phyloP scores from a whole-genome alignment of 2,113 vertebrate species.

The Eulemur rufifrons region DNA sequence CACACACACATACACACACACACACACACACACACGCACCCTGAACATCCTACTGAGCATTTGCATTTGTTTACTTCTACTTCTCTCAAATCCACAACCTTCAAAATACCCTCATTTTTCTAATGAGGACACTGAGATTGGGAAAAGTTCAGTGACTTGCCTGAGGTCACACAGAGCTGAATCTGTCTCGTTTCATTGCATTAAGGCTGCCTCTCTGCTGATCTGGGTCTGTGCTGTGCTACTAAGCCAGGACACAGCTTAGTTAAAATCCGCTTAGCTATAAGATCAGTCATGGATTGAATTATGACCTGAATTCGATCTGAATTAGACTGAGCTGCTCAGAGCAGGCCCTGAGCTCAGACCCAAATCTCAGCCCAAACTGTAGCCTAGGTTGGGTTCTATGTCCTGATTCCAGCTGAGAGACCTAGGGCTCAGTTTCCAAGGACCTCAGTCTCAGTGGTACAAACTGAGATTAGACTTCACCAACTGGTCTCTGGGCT shows the following conservation, averaged over 20 bases:
- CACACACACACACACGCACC: no score
- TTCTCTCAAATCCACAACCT: neutral
- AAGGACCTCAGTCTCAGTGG: neutral
- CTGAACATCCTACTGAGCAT: neutral
- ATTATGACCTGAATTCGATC: neutral
- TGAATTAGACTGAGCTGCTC: neutral
- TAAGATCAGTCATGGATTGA: fast-evolving
- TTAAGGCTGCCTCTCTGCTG: neutral
- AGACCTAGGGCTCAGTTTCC: neutral
- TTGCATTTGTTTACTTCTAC: neutral
- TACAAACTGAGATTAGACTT: neutral
- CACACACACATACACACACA: no score
- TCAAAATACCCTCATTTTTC: neutral
- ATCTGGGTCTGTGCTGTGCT: neutral
- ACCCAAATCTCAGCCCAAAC: neutral
- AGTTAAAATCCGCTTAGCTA: neutral
- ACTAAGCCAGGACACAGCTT: neutral
- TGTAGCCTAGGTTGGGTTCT: neutral
- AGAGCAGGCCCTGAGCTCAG: neutral
- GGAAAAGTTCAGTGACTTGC: no score
- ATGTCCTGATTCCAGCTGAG: neutral
- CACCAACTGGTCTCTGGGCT: neutral
- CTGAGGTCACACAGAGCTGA: neutral
- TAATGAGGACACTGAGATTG: neutral
- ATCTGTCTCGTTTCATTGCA: neutral